Conservation (phyloP, 1,140 invertebrate species). For the Macrosteles quadrilineatus region DNA sequence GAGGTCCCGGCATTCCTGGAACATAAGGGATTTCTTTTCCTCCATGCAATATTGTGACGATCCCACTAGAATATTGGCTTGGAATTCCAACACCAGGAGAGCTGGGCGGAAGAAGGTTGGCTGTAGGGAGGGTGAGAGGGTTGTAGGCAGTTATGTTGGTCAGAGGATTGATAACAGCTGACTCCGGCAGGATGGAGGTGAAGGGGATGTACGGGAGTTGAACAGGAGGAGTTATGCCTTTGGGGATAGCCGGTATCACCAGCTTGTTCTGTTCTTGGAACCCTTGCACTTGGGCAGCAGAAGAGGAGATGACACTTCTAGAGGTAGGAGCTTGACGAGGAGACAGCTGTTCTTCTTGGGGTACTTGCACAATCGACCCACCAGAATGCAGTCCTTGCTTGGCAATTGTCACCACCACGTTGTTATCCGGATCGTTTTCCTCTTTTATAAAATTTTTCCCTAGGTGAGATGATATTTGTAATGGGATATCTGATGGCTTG, state of each 20-base stretch:
- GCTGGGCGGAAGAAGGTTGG: slow-evolving; percentile 35
- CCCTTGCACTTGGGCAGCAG: neutral
- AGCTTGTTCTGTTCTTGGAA: slow-evolving; percentile 53
- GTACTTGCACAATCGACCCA: slow-evolving; percentile 46
- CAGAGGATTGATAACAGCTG: slow-evolving; percentile 51
- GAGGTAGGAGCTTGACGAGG: neutral
- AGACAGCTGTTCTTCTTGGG: neutral
- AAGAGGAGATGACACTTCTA: neutral
- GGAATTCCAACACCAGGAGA: neutral
- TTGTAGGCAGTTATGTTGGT: slow-evolving; percentile 68
- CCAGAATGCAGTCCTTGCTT: slow-evolving; percentile 51
- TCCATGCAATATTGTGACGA: slow-evolving; percentile 51
- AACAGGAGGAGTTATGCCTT: slow-evolving; percentile 35
- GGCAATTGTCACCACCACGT: slow-evolving; percentile 49
- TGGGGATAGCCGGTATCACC: slow-evolving; percentile 57
- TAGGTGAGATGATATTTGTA: slow-evolving; percentile 15
- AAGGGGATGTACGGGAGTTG: slow-evolving; percentile 30
- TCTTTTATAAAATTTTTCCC: slow-evolving; percentile 15
- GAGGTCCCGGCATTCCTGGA: slow-evolving; percentile 81
- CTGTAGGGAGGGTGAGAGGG: slow-evolving; percentile 59
- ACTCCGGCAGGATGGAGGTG: slow-evolving; percentile 49
- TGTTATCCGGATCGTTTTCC: slow-evolving; percentile 14
- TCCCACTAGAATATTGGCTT: slow-evolving; percentile 36
- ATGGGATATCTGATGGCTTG: slow-evolving; percentile 5
- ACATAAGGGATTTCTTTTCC: slow-evolving; percentile 80